A percentile compares a stretch with the other conserved stretches of the same genome.
Evolutionary conservation across 2,113 vertebrate species (phyloP).

Genomic region (Meriones unguiculatus): DNA sequence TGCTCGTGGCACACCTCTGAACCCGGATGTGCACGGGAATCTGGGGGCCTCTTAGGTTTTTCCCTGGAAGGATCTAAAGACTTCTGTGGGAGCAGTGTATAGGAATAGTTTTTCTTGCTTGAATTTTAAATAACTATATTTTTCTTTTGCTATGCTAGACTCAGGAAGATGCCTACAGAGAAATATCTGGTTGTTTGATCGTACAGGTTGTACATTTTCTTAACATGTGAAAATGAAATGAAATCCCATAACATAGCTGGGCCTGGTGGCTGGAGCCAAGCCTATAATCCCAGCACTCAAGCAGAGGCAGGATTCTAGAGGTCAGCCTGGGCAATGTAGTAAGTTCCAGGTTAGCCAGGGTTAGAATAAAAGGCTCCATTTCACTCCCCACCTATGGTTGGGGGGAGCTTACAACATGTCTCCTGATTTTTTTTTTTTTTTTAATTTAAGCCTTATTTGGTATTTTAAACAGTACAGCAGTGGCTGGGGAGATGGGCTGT

Average conservation of each 20-base stretch:
- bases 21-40: background rate
- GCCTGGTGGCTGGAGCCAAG: background rate
- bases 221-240: constrained; percentile 47
- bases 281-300: background rate
- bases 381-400: background rate
- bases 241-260: background rate
- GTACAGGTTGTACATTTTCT: background rate
- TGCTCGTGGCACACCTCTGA: background rate
- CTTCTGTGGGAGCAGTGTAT: background rate
- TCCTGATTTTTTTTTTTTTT: background rate
- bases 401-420: background rate
- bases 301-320: background rate
- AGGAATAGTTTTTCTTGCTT: background rate
- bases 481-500: background rate
- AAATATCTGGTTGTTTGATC: constrained; percentile 51
- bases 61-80: background rate
- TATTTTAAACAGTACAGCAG: background rate
- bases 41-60: background rate
- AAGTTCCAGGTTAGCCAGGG: background rate
- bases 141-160: background rate
- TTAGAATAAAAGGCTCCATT: background rate
- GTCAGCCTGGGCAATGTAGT: background rate
- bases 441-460: background rate
- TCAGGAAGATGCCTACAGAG: constrained; percentile 59
- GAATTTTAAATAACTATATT: background rate